phyloP scores from a whole-genome alignment of 2,888 invertebrate genomes.

The Conchocele bisecta region DNA sequence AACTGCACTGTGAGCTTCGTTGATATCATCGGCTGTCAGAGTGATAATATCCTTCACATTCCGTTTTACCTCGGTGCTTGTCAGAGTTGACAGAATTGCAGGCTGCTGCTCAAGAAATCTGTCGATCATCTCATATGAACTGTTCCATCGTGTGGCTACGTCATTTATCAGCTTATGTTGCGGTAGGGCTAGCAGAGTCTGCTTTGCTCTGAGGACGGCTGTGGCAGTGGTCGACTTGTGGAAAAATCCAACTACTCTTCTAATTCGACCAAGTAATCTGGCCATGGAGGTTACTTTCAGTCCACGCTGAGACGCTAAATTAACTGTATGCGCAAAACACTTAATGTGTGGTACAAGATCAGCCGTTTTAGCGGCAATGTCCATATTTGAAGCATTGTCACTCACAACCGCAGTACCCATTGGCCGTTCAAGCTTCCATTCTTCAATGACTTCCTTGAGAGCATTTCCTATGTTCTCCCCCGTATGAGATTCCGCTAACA shows the following conservation, averaged over 20 bases:
- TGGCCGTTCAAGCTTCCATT: not conserved
- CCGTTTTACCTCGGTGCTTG: not conserved
- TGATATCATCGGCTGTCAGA: not conserved
- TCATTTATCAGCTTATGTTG: not conserved
- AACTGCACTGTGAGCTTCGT: not conserved
- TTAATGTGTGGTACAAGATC: not conserved
- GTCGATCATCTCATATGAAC: too few species aligned
- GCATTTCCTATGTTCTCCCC: not conserved
- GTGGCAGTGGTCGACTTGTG: not conserved
- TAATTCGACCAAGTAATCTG: not conserved
- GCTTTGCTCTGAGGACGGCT: not conserved
- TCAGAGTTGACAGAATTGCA: too few species aligned
- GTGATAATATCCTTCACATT: not conserved
- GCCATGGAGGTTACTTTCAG: not conserved
- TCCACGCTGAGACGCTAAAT: not conserved
- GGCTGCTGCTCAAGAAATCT: too few species aligned
- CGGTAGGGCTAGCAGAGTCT: not conserved
- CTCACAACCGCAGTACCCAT: not conserved
- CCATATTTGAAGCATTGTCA: not conserved
- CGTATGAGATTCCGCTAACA: not conserved
- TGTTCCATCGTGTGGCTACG: too few species aligned
- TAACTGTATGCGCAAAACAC: not conserved
- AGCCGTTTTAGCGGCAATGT: not conserved
- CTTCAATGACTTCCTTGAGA: not conserved
- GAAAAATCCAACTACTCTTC: not conserved